Evolutionary conservation across 1,140 invertebrate genomes (phyloP), one percentile per base, ranked within the genome.

Genomic region (Bombus superbus): DNA sequence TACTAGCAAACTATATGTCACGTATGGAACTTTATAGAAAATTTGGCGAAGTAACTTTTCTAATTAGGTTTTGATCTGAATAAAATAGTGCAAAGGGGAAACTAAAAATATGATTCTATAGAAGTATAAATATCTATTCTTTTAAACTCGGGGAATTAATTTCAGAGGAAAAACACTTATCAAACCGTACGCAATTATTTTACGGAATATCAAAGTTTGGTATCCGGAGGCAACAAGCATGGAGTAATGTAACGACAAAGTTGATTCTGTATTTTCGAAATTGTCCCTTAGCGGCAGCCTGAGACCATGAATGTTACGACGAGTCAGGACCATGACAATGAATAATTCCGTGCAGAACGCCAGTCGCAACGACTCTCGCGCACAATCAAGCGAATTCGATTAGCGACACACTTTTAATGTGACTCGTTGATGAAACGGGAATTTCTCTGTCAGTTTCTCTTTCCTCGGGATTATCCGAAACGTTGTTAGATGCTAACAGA

Each of bases 351-450:
- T 66, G 74, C 72, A 59, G 66, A 71, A 86, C 73, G 76, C 28
- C 81, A 35, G 42, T 62, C 32, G 44, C 72, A 15, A 53, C 53
- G 81, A 44, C 69, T 73, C 80, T 62, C 47, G 69, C 40, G 80
- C 69, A 81, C 80, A 81, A 81, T 74, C 80, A 81, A 74, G 53
- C n/a, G 69, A 81, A 81, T 81, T 81, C 38, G 80, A 53, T 81
- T 81, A 73, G 80, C 80, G 69, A 73, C 80, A 81, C 69, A 81
- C 69, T 81, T 81, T 81, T 81, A 69, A 81, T 62, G 69, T 28
- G 40, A 62, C 53, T 44, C 79, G 79, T 72, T 81, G 80, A 81
- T 44, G 80, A 81, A 81, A 73, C 80, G 69, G 62, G 80, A 62
- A 74, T 73, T 59, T 73, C 69, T 32, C n/a, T 59, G 69, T 35